Evolutionary conservation across 2,797 vertebrate genomes (phyloP).

Genomic region (Sebastes hubbsi): DNA sequence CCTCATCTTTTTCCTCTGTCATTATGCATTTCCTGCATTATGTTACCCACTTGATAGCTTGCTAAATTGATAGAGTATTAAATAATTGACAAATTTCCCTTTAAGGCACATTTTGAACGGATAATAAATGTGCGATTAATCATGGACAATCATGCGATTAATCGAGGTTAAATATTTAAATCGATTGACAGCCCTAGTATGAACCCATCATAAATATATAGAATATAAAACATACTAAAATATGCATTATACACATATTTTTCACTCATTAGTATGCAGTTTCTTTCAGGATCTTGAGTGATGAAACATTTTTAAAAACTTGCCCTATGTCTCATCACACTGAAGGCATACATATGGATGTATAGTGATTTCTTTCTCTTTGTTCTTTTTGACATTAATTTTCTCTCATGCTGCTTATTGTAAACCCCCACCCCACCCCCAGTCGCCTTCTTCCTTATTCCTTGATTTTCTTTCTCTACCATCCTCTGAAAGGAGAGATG

Average conservation of each 20-base stretch:
- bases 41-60: too few relatives aligned
- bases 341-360: neutral
- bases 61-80: too few relatives aligned
- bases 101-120: too few relatives aligned
- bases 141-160: too few relatives aligned
- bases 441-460: neutral
- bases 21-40: too few relatives aligned
- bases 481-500: conserved; percentile 32
- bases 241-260: neutral
- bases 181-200: neutral
- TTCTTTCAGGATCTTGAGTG: neutral
- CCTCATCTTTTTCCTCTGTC: too few relatives aligned
- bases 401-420: neutral
- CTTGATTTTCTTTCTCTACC: conserved; percentile 21
- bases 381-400: conserved; percentile 10
- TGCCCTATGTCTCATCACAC: neutral
- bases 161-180: too few relatives aligned
- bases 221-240: neutral
- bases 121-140: too few relatives aligned
- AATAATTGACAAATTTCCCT: too few relatives aligned
- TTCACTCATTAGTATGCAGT: neutral
- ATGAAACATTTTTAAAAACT: neutral
- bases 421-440: neutral
- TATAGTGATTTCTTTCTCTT: neutral
- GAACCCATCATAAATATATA: neutral